Conservation (phyloP, 53 echinoderm and acorn worm genomes). For the Luidia sarsii region DNA sequence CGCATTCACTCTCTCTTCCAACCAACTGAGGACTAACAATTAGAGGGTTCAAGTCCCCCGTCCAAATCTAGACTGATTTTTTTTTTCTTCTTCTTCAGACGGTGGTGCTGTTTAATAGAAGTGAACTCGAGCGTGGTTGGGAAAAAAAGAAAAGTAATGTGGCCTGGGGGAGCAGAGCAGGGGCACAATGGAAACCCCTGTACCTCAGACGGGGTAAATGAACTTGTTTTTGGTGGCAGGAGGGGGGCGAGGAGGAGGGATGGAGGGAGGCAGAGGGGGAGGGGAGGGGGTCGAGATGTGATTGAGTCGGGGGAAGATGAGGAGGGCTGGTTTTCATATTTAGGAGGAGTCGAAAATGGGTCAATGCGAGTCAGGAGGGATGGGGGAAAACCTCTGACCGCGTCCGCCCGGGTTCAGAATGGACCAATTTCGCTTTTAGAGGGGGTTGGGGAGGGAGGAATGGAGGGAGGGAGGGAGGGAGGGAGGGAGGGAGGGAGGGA, state of each 20-base stretch:
- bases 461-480: too few relatives aligned
- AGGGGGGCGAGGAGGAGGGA: too few relatives aligned
- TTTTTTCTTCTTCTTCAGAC: conserved; percentile 16
- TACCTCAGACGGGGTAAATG: conserved; percentile 40
- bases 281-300: background rate
- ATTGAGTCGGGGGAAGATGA: background rate
- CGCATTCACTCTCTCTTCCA: too few relatives aligned
- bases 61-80: too few relatives aligned
- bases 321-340: background rate
- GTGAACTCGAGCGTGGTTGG: conserved; percentile 44
- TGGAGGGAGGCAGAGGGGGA: background rate
- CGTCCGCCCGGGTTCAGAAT: too few relatives aligned
- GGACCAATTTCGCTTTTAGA: too few relatives aligned
- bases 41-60: too few relatives aligned
- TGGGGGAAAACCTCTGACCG: background rate
- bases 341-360: background rate
- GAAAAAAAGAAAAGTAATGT: conserved; percentile 35
- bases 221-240: too few relatives aligned
- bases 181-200: conserved; percentile 37
- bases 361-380: background rate
- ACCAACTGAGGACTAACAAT: too few relatives aligned
- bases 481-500: too few relatives aligned
- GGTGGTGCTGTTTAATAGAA: conserved; percentile 42
- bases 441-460: too few relatives aligned
- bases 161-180: conserved; percentile 9